Base-by-base conservation (phyloP, 2,113 vertebrate genomes). In the Corythornis madagascariensis region DNA sequence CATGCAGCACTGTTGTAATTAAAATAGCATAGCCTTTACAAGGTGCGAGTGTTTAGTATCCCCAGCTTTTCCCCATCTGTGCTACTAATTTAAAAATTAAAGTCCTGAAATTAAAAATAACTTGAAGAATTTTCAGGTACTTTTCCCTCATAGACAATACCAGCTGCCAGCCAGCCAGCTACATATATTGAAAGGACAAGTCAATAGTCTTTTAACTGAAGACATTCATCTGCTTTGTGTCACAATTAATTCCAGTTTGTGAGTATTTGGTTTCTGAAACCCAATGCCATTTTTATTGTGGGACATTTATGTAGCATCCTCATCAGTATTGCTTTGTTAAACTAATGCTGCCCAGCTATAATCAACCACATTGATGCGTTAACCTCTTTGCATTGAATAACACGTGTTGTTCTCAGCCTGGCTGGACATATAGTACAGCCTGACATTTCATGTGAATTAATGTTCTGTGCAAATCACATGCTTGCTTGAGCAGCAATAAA, bases 401-500 rank as follows among this genome's bases (percentile, higher is more conserved):
- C 91, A 29, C 22, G 35, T 70, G 76, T 81, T 67, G 35, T 89
- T 59, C 88, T 74, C 59, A 86, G 81, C 47, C 70, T 73, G 76
- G 47, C 64, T 93, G 95, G 86, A 57, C 8, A 3, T 82, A 43
- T 8, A 77, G 79, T 86, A 43, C 86, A 82, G 95, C 64, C 82
- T 93, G 88, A 88, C 75, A 90, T 96, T 94, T 96, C 61, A 88
- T 92, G 91, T 89, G 78, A 95, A 85, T 95, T 94, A 95, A 90
- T 94, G 94, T 91, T 93, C 82, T 50, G 86, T 96, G 72, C 75
- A 93, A 88, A 95, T 97, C 94, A 97, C 92, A 96, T 97, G 95
- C 92, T 97, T 96, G 73, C 85, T 81, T 92, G 93, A 96, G 94
- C 90, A 93, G 94, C 93, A 96, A 28, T 92, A 89, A 94, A 90